Evolutionary conservation across 2,888 invertebrate species (phyloP).

Genomic region (Lissocephala sabroskyi): DNA sequence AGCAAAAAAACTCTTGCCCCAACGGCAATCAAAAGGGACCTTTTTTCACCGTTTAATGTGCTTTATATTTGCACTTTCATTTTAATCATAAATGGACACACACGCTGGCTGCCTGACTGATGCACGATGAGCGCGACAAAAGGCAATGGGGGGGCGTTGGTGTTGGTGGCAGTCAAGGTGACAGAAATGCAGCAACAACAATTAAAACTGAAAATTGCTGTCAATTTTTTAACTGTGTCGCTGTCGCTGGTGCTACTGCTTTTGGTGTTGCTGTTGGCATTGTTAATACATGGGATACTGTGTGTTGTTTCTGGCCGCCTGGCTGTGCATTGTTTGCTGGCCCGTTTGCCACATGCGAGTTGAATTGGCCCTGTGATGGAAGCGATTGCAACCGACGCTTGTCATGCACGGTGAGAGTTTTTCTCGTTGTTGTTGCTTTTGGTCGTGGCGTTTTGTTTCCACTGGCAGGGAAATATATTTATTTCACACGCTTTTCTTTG

Average conservation of each 20-base stretch:
- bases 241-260: not conserved
- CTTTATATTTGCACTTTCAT: slow-evolving; percentile 35
- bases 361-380: too few species aligned
- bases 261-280: slow-evolving; percentile 6
- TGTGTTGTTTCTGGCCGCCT: not conserved
- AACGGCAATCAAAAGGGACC: too few species aligned
- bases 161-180: too few species aligned
- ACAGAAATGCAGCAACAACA: slow-evolving; percentile 14
- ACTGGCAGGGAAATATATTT: slow-evolving; percentile 23
- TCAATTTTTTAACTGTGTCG: slow-evolving; percentile 32
- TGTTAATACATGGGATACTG: not conserved
- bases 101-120: too few species aligned
- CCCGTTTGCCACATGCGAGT: not conserved
- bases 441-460: not conserved
- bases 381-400: too few species aligned
- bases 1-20: too few species aligned
- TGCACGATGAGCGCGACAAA: too few species aligned
- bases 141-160: too few species aligned
- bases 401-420: slow-evolving; percentile 13
- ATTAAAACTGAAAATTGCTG: slow-evolving; percentile 40
- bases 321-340: not conserved
- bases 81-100: slow-evolving; percentile 21
- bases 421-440: slow-evolving; percentile 8
- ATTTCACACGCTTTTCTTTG: slow-evolving; percentile 51
- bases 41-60: slow-evolving; percentile 15